Evolutionary conservation across 2,888 invertebrate species (phyloP), one percentile per base, ranked within the genome.

Genomic region (Lumbricus terrestris): DNA sequence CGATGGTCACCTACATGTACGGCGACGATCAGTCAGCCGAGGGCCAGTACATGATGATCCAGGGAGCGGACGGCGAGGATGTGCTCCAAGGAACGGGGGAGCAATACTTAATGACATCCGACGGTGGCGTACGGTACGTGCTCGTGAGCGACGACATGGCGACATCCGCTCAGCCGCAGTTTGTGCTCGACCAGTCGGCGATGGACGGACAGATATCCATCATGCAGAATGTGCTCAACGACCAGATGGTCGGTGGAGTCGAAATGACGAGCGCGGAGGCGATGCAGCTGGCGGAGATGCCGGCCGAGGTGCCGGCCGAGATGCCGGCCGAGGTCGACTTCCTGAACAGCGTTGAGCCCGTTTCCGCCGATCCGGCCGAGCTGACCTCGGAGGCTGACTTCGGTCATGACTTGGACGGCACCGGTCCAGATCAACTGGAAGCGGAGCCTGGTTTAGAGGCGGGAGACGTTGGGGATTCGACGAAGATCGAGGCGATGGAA

Each of bases 1-100:
- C 35, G 37, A 85, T 85, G 85, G 85, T 85, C 5, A 85, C 85
- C 85, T 85, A 85, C 34, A 85, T 85, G 85, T 85, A 85, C 85
- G 85, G 85, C 18, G 85, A 85, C 37, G 85, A 85, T 1, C 85
- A 85, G 2, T 85, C 85, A 18, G 35, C 35, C 37, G 85, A 85
- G 85, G 23, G 11, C 3, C 85, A 85, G 85, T 85, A 85, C 85
- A 85, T 85, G 85, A 85, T 85, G 85, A 85, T 85, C 33, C 85
- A 85, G 85, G 85, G 85, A 23, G 34, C 34, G 35, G 85, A 85
- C 11, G 85, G 85, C 6, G 85, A 85, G 16, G 85, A 23, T 16
- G 69, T 69, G 69, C 85, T 85, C 18, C 85, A 34, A 35, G 85
- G 35, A 35, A 16, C 85, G 18, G 85, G 85, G 23, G 85, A 85